Evolutionary conservation across 2,797 vertebrate genomes (phyloP).

Genomic region (Sus cebifrons): DNA sequence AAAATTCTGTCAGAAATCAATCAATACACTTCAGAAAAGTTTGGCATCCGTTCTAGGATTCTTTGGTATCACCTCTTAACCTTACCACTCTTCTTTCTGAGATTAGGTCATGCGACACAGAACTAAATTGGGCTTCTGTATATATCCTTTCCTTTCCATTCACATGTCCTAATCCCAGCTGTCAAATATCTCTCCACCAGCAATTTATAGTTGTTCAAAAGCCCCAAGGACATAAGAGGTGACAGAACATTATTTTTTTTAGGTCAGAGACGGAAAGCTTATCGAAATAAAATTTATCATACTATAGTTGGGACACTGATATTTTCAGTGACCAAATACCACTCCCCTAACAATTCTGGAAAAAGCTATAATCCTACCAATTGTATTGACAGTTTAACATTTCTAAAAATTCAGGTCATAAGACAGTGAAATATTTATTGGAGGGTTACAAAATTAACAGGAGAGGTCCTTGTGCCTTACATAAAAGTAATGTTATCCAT

Average conservation of each 20-base stretch:
- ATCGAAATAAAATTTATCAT: constrained; percentile 36
- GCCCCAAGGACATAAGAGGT: not conserved
- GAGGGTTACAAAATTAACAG: constrained; percentile 1
- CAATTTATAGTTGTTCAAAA: not conserved
- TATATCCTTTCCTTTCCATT: not conserved
- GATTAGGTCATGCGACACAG: not conserved
- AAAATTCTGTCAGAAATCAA: not conserved
- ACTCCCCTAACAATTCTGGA: not conserved
- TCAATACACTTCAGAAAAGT: not conserved
- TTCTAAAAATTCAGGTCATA: not conserved
- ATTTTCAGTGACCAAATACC: not conserved
- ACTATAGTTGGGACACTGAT: not conserved
- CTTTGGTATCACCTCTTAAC: not conserved
- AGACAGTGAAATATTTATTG: not conserved
- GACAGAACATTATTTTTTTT: constrained; percentile 19
- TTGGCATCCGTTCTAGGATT: not conserved
- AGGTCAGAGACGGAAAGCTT: constrained; percentile 28
- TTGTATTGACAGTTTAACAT: not conserved
- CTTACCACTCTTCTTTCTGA: not conserved
- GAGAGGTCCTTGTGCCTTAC: not conserved
- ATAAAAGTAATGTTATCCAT: not conserved
- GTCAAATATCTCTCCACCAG: constrained; percentile 11
- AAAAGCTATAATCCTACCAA: not conserved
- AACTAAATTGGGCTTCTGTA: not conserved
- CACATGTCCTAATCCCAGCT: not conserved